Evolutionary conservation across 2,113 vertebrate genomes (phyloP).

Genomic region (Engystomops pustulosus): DNA sequence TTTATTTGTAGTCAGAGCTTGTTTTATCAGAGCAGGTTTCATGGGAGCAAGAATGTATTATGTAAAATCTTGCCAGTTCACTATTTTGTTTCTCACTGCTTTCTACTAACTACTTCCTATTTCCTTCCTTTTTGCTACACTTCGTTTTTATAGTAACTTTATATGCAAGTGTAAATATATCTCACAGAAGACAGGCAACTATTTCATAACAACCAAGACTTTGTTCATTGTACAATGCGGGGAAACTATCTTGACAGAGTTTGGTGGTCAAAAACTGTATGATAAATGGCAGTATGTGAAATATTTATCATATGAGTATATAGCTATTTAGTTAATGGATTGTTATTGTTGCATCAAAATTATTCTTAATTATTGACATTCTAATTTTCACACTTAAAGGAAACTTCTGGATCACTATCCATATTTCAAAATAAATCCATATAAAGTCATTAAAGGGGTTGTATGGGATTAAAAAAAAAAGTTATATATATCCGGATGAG

Average conservation of each 20-base stretch:
- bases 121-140: slow-evolving; percentile 29
- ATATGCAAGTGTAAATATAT: slow-evolving; percentile 24
- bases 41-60: slow-evolving; percentile 13
- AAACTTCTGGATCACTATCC: too few relatives aligned
- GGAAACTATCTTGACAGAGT: background rate
- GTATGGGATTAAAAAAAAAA: too few relatives aligned
- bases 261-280: too few relatives aligned
- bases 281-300: too few relatives aligned
- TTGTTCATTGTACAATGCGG: background rate
- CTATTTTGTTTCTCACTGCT: slow-evolving; percentile 25
- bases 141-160: slow-evolving; percentile 16
- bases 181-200: background rate
- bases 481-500: too few relatives aligned
- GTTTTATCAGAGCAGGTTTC: background rate
- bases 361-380: too few relatives aligned
- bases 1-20: background rate
- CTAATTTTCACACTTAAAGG: too few relatives aligned
- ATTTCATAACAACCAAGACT: background rate
- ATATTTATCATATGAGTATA: too few relatives aligned
- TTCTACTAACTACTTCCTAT: slow-evolving; percentile 30
- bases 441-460: too few relatives aligned
- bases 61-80: background rate
- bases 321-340: too few relatives aligned
- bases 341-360: too few relatives aligned
- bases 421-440: too few relatives aligned